A percentile compares a stretch with the other conserved stretches of the same genome.
Conservation (phyloP, 1,140 invertebrate genomes). For the Amphibalanus amphitrite region DNA sequence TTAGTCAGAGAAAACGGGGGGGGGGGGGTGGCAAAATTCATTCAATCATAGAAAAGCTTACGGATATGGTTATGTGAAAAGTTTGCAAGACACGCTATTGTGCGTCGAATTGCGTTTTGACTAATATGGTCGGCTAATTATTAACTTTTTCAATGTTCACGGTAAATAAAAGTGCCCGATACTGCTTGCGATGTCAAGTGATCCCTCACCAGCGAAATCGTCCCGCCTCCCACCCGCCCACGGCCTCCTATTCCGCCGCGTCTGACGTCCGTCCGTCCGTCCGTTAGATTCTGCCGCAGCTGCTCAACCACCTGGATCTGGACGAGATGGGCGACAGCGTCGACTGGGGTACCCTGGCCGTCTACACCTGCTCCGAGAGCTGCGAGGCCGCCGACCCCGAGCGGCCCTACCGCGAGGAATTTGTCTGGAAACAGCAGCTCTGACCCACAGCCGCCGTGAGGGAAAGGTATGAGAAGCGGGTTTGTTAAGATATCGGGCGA, state of each 20-base stretch:
- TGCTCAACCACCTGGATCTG: conserved; percentile 53
- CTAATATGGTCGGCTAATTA: background rate
- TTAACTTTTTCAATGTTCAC: background rate
- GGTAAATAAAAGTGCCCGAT: background rate
- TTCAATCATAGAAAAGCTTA: no score
- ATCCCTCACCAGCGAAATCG: background rate
- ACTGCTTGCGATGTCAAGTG: background rate
- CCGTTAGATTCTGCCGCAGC: conserved; percentile 71
- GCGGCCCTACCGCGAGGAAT: background rate
- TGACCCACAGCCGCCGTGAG: background rate
- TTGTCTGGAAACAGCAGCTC: background rate
- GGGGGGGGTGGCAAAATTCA: no score
- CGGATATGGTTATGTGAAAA: no score
- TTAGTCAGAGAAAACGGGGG: no score
- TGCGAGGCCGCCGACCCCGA: conserved; percentile 36
- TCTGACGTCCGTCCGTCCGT: background rate
- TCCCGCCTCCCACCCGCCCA: background rate
- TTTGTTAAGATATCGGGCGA: no score
- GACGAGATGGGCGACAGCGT: conserved; percentile 47
- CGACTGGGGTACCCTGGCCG: conserved; percentile 72
- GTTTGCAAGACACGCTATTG: no score
- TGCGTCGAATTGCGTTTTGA: conserved; percentile 1
- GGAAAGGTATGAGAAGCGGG: no score
- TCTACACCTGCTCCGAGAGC: conserved; percentile 69
- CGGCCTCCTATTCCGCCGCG: background rate